phyloP scores from a whole-genome alignment of 2,888 invertebrate genomes.

The Caenorhabditis panamensis region DNA sequence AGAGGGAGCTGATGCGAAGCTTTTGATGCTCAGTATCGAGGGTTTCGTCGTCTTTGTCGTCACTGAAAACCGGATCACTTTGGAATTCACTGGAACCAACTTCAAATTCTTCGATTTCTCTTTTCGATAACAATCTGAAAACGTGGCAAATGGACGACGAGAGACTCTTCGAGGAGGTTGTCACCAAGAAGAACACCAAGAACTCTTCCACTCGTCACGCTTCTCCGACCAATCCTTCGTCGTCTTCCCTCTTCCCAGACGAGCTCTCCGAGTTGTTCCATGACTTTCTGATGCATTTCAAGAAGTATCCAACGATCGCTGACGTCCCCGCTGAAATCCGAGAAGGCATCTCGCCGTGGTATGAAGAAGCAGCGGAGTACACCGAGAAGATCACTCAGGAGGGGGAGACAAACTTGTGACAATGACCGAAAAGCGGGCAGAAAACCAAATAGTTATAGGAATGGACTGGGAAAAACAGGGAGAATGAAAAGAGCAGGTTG shows the following conservation, averaged over 20 bases:
- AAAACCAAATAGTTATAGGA: no score
- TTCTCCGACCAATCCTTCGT: not conserved
- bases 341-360: constrained; percentile 60
- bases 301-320: constrained; percentile 54
- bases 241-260: constrained; percentile 22
- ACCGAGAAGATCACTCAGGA: constrained; percentile 70
- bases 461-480: no score
- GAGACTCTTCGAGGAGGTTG: constrained; percentile 61
- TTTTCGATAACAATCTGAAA: no score
- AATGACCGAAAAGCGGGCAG: no score
- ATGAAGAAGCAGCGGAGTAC: constrained; percentile 67
- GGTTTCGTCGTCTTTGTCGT: no score
- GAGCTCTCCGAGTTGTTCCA: constrained; percentile 61
- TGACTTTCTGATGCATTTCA: constrained; percentile 63
- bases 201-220: constrained; percentile 17
- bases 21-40: no score
- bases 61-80: no score
- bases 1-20: no score
- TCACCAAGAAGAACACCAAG: constrained; percentile 35
- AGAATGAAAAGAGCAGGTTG: no score
- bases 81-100: no score
- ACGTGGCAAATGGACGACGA: constrained; percentile 74
- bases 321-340: constrained; percentile 53
- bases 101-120: no score
- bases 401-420: constrained; percentile 72